These are phyloP conservation scores for Eira barbara DNA, from an alignment of 2,113 vertebrate species.

Conservation along the genomic window DNA sequence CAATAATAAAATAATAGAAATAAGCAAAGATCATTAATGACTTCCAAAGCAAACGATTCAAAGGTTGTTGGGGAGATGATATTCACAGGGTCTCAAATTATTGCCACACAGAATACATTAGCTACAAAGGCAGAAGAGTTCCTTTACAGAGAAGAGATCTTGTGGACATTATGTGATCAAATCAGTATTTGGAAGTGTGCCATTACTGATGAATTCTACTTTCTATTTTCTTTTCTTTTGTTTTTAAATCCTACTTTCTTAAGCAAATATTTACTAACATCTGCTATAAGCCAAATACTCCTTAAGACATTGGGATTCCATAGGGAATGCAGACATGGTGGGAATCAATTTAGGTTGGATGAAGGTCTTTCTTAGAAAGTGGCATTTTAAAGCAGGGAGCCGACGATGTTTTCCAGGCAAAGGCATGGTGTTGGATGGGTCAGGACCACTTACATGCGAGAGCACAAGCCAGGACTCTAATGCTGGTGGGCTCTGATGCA, in stretches of 20 bases:
- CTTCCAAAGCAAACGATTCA: neutral
- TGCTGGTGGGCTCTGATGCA: neutral
- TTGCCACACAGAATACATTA: neutral
- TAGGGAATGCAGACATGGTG: neutral
- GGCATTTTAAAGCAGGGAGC: neutral
- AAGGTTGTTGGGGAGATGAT: neutral
- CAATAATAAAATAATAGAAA: neutral
- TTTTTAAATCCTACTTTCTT: neutral
- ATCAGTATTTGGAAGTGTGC: neutral
- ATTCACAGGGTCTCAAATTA: neutral
- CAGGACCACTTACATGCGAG: neutral
- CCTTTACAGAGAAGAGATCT: neutral
- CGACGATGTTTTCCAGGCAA: neutral
- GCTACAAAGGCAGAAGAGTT: neutral
- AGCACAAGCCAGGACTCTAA: neutral
- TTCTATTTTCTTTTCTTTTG: neutral
- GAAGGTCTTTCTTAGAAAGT: neutral
- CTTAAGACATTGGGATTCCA: neutral
- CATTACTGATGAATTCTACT: neutral
- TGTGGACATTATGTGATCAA: neutral
- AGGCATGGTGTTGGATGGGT: neutral
- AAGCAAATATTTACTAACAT: neutral
- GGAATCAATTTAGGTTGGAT: neutral
- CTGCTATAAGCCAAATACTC: neutral
- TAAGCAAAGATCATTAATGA: neutral